Base-by-base conservation (phyloP, 2,888 invertebrate species). In the Pachycephus smyrnensis region DNA sequence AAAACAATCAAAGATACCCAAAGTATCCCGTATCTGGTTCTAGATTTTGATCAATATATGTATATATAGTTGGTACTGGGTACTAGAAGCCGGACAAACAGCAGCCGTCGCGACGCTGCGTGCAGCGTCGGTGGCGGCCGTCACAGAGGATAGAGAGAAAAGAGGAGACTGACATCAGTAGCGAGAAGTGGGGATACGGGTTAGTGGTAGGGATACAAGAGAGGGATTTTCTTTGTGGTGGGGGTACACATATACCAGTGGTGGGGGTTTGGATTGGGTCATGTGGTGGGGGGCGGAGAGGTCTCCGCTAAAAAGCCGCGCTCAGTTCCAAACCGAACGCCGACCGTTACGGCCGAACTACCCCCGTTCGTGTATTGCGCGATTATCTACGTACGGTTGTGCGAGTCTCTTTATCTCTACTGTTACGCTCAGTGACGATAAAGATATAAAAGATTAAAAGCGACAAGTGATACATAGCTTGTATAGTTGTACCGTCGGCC, bases 241-340 rank as follows among this genome's bases (percentile, higher is more conserved):
- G 55, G 40, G 55, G 55, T 55, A 9, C 23, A 23, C 23, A 9
- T 23, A 23, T 55, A 23, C 6, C 23, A 12, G 71, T 23, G 31
- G 71, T 71, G 71, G 71, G 33, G 55, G 23, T 23, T 23, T 12
- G 31, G 31, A n/a, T 76, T 80, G 79, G 75, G 80, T 77, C 78
- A 40, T 73, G 75, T 32, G 71, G 73, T 84, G 83, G 85, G 81
- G 82, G 86, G 82, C 77, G 78, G 79, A 82, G 84, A 80, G 82
- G 83, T 82, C 82, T 80, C 82, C 83, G 82, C 81, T 81, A 81
- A 79, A 83, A 86, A 86, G 84, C 84, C 83, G 83, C 85, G 85
- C 84, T 88, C 88, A 88, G 88, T 88, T 85, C 86, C 86, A 84
- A 84, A 83, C 85, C 88, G 86, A 86, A 85, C 85, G 84, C 82